Base-by-base conservation (phyloP, 2,797 vertebrate genomes). In the Remorina albescens region DNA sequence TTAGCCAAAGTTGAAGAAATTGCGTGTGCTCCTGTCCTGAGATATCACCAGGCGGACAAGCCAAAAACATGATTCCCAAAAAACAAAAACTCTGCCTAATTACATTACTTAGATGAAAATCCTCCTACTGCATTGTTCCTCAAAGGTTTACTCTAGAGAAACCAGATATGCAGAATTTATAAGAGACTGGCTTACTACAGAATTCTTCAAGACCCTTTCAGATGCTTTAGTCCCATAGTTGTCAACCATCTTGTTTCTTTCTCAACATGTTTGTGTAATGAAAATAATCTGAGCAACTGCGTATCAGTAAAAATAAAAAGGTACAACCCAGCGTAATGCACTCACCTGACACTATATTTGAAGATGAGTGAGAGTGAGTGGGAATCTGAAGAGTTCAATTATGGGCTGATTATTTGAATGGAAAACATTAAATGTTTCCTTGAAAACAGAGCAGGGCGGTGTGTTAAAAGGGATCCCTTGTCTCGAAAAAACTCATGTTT, bases 111-210 rank as follows among this genome's bases (percentile, higher is more conserved):
- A 56, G 19, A 26, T 28, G 19, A 19, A 44, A 61, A 54, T n/a
- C 42, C 25, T 37, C 16, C 3, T 67, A 62, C 26, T 53, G 49
- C n/a, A 50, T 12, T 32, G 26, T 21, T 69, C 11, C 10, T 34
- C 42, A 37, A 19, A 21, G 30, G 37, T 62, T 64, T 49, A 63
- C 21, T 70, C 46, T 63, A 13, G 67, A 42, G 50, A 66, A 80
- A 76, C 46, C 47, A 79, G 51, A 74, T 57, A 70, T 21, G 15
- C 37, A 61, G 25, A 63, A 78, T 75, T 71, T 73, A 74, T 59
- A 75, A 23, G 49, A 37, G 21, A 61, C 19, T 46, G 56, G 74
- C 64, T 76, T 69, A 74, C 67, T 44, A 50, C 23, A 69, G 61
- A 42, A 53, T 66, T 57, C 61, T n/a, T 34, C 54, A 34, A 23